Evolutionary conservation across 2,888 invertebrate genomes (phyloP).

Genomic region (Drosophila falleni): DNA sequence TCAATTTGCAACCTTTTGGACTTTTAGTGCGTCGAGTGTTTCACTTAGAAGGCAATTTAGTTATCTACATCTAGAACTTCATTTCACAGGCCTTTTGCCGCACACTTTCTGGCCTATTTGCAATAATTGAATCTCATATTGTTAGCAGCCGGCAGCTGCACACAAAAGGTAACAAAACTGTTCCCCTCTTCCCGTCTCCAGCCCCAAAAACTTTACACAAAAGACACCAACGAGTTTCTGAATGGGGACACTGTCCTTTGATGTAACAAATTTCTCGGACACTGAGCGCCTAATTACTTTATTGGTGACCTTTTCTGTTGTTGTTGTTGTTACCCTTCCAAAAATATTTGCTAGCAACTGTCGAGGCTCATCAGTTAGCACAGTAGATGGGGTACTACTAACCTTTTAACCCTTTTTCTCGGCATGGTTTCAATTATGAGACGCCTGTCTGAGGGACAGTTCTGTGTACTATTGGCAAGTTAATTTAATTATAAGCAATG

Average conservation of each 20-base stretch:
- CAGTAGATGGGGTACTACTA: conserved; percentile 23
- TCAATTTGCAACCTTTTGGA: conserved; percentile 52
- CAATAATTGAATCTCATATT: conserved; percentile 71
- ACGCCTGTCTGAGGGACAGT: conserved; percentile 36
- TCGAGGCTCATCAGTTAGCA: conserved; percentile 29
- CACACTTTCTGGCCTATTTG: conserved; percentile 57
- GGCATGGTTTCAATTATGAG: conserved; percentile 71
- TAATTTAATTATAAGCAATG: conserved; percentile 75
- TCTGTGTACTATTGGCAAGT: conserved; percentile 67
- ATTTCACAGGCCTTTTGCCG: conserved; percentile 43
- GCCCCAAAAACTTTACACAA: conserved; percentile 47
- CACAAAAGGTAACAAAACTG: conserved; percentile 61
- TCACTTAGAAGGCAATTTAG: conserved; percentile 61
- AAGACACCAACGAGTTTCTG: conserved; percentile 39
- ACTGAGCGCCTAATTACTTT: conserved; percentile 81
- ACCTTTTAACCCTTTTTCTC: conserved; percentile 73
- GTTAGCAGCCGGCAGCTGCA: conserved; percentile 39
- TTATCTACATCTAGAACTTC: conserved; percentile 58
- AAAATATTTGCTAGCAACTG: conserved; percentile 45
- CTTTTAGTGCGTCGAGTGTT: conserved; percentile 48
- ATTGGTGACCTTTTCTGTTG: conserved; percentile 72
- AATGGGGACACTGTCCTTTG: conserved; percentile 58
- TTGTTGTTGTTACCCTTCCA: conserved; percentile 16
- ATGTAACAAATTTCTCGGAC: conserved; percentile 80
- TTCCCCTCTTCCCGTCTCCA: conserved; percentile 5